Evolutionary conservation across 2,797 vertebrate genomes (phyloP), one percentile per base, ranked within the genome.

Genomic region (Esox masquinongy): DNA sequence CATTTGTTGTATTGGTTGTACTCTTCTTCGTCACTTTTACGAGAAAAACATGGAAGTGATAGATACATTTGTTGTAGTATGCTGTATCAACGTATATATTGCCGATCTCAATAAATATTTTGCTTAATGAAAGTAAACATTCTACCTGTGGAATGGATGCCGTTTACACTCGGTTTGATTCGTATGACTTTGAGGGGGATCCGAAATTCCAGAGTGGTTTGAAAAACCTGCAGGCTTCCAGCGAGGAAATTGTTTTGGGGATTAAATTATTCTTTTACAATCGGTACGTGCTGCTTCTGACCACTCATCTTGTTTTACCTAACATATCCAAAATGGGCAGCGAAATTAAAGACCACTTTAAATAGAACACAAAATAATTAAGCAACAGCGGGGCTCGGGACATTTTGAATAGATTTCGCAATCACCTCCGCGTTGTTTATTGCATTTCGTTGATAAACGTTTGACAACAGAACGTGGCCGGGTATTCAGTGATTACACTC

Each of bases 241-340:
- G 49, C 66, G 14, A 29, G 9, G 72, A 82, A 12, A 31, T 64
- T 11, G 75, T 15, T 39, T 80, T 91, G 78, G 87, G 93, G 49
- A 70, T 93, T 47, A 92, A 92, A 43, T 85, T 93, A 16, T 94
- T 91, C 83, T 93, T 90, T 50, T 93, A 93, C 11, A 93, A 90
- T 90, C 90, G 90, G 93, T 92, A 26, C 1, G 78, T 63, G 19
- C 15, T 17, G 63, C 16, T 31, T 14, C 11, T 64, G 61, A 66
- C 51, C 51, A 39, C 36, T 39, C 36, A 39, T 3, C 36, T 39
- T 5, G 36, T 39, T 39, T 31, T 31, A 31, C 29, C 7, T 51
- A 51, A 4, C 3, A n/a, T n/a, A 56, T 1, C 5, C 14, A 12
- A 12, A 15, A 26, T 31, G 63, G 24, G 61, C 26, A 26, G 5